Conservation (phyloP, 2,888 invertebrate genomes). For the Cerceris rybyensis region DNA sequence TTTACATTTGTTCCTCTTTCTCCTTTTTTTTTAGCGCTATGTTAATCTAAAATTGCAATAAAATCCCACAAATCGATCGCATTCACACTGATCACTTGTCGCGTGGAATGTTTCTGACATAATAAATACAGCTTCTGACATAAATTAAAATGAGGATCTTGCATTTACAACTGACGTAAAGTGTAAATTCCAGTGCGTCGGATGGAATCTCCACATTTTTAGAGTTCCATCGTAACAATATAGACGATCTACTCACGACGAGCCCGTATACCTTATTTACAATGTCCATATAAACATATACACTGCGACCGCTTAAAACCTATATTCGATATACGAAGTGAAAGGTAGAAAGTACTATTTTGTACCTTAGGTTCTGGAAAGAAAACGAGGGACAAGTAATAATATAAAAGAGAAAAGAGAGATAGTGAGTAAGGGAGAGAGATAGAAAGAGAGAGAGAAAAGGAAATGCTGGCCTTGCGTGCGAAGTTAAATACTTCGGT, state of each 20-base stretch:
- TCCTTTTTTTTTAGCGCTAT: slow-evolving; percentile 47
- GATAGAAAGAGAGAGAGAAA: slow-evolving; percentile 29
- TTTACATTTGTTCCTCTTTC: slow-evolving; percentile 68
- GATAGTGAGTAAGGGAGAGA: slow-evolving; percentile 5
- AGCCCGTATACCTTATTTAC: slow-evolving; percentile 75
- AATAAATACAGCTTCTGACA: slow-evolving; percentile 67
- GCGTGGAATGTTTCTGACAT: slow-evolving; percentile 66
- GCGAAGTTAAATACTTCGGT: slow-evolving; percentile 64
- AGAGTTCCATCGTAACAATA: slow-evolving; percentile 56
- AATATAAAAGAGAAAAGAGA: neutral
- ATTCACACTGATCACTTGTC: slow-evolving; percentile 58
- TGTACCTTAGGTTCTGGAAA: slow-evolving; percentile 74
- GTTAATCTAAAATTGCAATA: slow-evolving; percentile 68
- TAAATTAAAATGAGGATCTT: slow-evolving; percentile 65
- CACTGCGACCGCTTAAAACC: slow-evolving; percentile 67
- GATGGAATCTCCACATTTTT: slow-evolving; percentile 35
- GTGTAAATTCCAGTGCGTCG: slow-evolving; percentile 49
- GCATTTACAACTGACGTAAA: slow-evolving; percentile 61
- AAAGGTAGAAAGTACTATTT: slow-evolving; percentile 74
- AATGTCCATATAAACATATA: slow-evolving; percentile 76
- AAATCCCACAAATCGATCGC: slow-evolving; percentile 67
- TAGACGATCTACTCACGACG: slow-evolving; percentile 61
- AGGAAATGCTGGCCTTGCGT: slow-evolving; percentile 70
- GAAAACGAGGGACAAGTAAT: slow-evolving; percentile 29
- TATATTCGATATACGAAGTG: slow-evolving; percentile 63